Evolutionary conservation across 2,888 invertebrate genomes (phyloP).

Genomic region (Spodoptera picta): DNA sequence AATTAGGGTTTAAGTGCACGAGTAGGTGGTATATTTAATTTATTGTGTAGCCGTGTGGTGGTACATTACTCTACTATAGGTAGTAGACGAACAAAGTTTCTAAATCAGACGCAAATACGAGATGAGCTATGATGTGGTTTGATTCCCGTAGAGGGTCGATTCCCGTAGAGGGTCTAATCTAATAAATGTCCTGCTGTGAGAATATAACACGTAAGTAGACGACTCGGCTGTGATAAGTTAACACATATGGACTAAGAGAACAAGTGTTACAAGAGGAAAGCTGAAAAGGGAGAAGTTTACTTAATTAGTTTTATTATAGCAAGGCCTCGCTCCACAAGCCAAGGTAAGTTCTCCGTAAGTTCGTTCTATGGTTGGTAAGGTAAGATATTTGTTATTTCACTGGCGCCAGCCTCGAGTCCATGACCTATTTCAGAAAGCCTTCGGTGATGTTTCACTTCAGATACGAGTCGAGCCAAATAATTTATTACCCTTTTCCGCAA

Average conservation of each 20-base stretch:
- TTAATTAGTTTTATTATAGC: slow-evolving; percentile 48
- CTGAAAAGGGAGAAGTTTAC: slow-evolving; percentile 16
- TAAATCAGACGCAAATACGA: not conserved
- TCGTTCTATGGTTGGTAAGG: slow-evolving; percentile 33
- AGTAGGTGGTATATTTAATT: not conserved
- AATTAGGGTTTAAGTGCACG: slow-evolving; percentile 7
- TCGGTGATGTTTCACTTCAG: slow-evolving; percentile 71
- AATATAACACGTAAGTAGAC: slow-evolving; percentile 4
- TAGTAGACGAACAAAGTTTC: no score
- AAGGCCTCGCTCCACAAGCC: slow-evolving; percentile 33
- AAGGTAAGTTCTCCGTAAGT: slow-evolving; percentile 27
- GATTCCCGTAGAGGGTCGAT: slow-evolving; percentile 8
- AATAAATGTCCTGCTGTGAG: slow-evolving; percentile 9
- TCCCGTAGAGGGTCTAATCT: slow-evolving; percentile 7
- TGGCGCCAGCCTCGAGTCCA: slow-evolving; percentile 62
- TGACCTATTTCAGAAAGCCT: slow-evolving; percentile 78
- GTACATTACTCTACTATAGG: no score
- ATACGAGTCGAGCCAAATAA: slow-evolving; percentile 67
- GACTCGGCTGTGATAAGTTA: slow-evolving; percentile 16
- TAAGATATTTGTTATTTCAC: slow-evolving; percentile 64
- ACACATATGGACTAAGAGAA: slow-evolving; percentile 8
- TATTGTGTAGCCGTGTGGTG: not conserved
- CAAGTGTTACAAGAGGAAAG: slow-evolving; percentile 4
- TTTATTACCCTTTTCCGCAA: slow-evolving; percentile 64
- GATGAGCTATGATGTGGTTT: slow-evolving; percentile 8